Conservation (phyloP, 2,888 invertebrate species). For the Chesias legatella region DNA sequence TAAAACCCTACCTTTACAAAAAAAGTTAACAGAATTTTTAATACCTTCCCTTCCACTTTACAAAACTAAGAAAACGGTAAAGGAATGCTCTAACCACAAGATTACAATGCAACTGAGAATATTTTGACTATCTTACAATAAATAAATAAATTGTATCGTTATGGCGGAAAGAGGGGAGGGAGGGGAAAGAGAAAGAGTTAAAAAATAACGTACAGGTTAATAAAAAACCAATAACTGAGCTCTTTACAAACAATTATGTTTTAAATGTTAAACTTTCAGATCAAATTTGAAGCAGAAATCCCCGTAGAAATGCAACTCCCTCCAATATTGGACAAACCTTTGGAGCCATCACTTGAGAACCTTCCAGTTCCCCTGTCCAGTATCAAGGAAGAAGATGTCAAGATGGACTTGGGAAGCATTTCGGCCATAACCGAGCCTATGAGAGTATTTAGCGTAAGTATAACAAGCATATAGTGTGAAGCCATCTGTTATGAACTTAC, state of each 20-base stretch:
- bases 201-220: too few species aligned
- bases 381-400: slow-evolving; percentile 68
- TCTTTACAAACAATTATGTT: background rate
- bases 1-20: too few species aligned
- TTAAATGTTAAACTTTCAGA: slow-evolving; percentile 28
- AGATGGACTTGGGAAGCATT: slow-evolving; percentile 47
- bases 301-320: slow-evolving; percentile 29
- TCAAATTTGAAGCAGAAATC: slow-evolving; percentile 50
- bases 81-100: too few species aligned
- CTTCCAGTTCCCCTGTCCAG: slow-evolving; percentile 63
- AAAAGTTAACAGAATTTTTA: too few species aligned
- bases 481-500: too few species aligned
- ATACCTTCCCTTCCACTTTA: too few species aligned
- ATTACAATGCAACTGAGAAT: too few species aligned
- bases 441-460: slow-evolving; percentile 56
- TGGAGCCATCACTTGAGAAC: slow-evolving; percentile 32
- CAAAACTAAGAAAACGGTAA: too few species aligned
- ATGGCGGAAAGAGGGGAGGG: background rate
- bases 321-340: slow-evolving; percentile 40
- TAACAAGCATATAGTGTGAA: too few species aligned
- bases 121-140: too few species aligned
- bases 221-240: too few species aligned
- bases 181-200: background rate
- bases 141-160: background rate
- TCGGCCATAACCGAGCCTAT: slow-evolving; percentile 50